Evolutionary conservation across 1,140 invertebrate species (phyloP), one percentile per base, ranked within the genome.

Genomic region (Argopecten irradians): DNA sequence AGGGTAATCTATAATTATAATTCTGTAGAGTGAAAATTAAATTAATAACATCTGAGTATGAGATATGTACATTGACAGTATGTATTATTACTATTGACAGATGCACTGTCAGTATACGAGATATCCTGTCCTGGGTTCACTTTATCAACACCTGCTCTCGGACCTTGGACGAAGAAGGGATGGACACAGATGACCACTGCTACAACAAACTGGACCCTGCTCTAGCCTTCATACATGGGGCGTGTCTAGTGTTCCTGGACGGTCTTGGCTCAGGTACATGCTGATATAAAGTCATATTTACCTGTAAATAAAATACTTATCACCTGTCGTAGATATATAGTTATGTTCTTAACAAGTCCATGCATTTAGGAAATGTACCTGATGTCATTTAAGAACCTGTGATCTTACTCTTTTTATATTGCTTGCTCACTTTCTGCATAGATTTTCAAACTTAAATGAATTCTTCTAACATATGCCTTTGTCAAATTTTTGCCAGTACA

Each of bases 61-160:
- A 41, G n/a, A 39, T 83, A 3, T 0, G n/a, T 28, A 71, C 16
- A 32, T 32, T 87, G 0, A 0, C 14, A 82, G 35, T 34, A 9
- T 34, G 16, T 82, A 34, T 36, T 82, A 34, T 0, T 87, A 91
- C 87, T 87, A 90, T 87, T 93, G 90, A 84, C 91, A 96, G 96
- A 84, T 93, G 92, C 46, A 93, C 94, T n/a, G 93, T 98, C 32
- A 99, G 98, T 92, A 98, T 99, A 83, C 96, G 99, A 93, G 99
- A 99, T 95, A 96, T 99, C 85, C 95, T 99, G 33, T 97, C 97
- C 0, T 99, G 99, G 98, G 97, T 98, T 0, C 96, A 98, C 90
- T 99, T 99, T 94, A 98, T 99, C 86, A 98, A 95, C 87, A 90
- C 87, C 1, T 94, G 93, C 85, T 87, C 91, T 14, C 85, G 83